phyloP scores from a whole-genome alignment of 1,140 invertebrate genomes.

The Drosophila prosaltans region DNA sequence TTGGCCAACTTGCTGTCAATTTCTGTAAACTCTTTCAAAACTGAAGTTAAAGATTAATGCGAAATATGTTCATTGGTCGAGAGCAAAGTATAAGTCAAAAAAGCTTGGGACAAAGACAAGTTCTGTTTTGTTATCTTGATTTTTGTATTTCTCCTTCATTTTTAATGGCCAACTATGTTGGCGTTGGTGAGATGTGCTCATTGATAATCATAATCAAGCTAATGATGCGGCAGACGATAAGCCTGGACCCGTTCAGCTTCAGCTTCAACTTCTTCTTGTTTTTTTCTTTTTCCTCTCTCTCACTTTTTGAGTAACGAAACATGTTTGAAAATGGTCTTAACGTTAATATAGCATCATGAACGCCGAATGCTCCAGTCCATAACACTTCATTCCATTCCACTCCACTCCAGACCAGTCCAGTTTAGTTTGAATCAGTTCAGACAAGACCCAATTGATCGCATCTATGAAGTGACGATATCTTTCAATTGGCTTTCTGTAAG shows the following conservation, averaged over 20 bases:
- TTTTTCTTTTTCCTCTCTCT: not conserved
- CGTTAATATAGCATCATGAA: slow-evolving; percentile 48
- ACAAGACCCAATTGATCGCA: slow-evolving; percentile 35
- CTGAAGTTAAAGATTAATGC: not conserved
- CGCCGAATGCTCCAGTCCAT: not conserved
- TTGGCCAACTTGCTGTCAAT: not conserved
- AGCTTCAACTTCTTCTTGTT: not conserved
- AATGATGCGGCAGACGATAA: slow-evolving; percentile 78
- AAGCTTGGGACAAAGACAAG: slow-evolving; percentile 41
- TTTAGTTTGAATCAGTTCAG: not conserved
- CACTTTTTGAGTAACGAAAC: not conserved
- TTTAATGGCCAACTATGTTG: slow-evolving; percentile 46
- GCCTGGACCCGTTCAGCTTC: slow-evolving; percentile 13
- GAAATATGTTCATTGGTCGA: slow-evolving; percentile 29
- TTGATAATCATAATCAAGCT: slow-evolving; percentile 82
- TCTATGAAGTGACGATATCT: slow-evolving; percentile 61
- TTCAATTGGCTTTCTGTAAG: slow-evolving; percentile 51
- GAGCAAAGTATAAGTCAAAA: slow-evolving; percentile 3
- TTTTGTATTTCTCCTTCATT: not conserved
- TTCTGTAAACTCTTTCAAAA: not conserved
- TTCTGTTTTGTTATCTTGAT: slow-evolving; percentile 29
- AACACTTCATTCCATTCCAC: not conserved
- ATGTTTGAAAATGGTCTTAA: slow-evolving; percentile 45
- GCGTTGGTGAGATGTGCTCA: slow-evolving; percentile 65
- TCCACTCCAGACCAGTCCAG: slow-evolving; percentile 20